Percentiles rank a stretch among this genome's conserved stretches.
These are phyloP conservation scores for Phalacrocorax brasilianus DNA, from an alignment of 2,113 vertebrate species.

Conservation along the genomic window DNA sequence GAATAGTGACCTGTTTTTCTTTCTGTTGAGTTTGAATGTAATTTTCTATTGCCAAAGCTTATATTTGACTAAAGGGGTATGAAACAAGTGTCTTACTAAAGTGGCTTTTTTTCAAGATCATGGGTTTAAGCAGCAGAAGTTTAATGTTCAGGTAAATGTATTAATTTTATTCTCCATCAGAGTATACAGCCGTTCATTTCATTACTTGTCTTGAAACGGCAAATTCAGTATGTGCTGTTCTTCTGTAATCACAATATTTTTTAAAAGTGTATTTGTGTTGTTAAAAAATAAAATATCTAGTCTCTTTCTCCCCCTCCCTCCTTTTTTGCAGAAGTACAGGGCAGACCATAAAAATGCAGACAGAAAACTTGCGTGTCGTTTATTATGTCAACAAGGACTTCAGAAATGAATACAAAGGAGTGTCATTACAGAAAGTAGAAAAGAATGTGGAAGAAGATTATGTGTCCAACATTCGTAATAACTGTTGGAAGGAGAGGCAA, in stretches of 20 bases:
- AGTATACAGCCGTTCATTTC: background rate
- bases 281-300: background rate
- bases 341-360: slow-evolving; percentile 90
- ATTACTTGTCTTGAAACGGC: background rate
- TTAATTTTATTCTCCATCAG: background rate
- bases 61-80: background rate
- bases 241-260: background rate
- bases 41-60: background rate
- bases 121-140: background rate
- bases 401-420: slow-evolving; percentile 91
- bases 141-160: background rate
- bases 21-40: background rate
- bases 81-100: background rate
- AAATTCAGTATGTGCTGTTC: background rate
- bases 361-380: slow-evolving; percentile 87
- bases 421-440: slow-evolving; percentile 90
- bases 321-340: slow-evolving; percentile 83
- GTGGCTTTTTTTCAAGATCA: background rate
- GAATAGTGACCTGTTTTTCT: background rate
- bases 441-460: slow-evolving; percentile 98
- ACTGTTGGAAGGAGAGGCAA: slow-evolving; percentile 97
- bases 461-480: slow-evolving; percentile 92
- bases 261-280: background rate
- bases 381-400: slow-evolving; percentile 96
- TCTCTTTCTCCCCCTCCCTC: background rate